A percentile compares a stretch with the other conserved stretches of the same genome.
phyloP scores from a whole-genome alignment of 2,888 invertebrate genomes.

The Drosophila affinis region DNA sequence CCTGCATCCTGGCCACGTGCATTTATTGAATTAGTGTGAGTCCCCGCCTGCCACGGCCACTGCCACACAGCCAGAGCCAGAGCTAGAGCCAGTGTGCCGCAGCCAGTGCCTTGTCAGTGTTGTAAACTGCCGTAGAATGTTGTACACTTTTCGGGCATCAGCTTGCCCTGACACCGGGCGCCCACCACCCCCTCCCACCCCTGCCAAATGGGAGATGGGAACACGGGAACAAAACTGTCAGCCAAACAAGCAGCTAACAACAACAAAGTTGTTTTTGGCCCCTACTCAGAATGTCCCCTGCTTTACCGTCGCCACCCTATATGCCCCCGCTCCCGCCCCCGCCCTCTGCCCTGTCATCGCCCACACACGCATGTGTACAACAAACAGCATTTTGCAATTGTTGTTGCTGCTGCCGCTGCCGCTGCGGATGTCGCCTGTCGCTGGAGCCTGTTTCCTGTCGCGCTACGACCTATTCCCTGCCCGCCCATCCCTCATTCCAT shows the following conservation, averaged over 20 bases:
- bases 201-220: slow-evolving; percentile 1
- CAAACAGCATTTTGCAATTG: slow-evolving; percentile 40
- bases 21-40: slow-evolving; percentile 72
- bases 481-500: slow-evolving; percentile 4
- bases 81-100: not conserved
- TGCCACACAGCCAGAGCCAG: not conserved
- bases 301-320: not conserved
- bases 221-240: slow-evolving; percentile 44
- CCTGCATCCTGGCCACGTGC: slow-evolving; percentile 65
- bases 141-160: slow-evolving; percentile 61
- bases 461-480: slow-evolving; percentile 45
- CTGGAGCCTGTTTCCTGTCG: slow-evolving; percentile 70
- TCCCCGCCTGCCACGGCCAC: slow-evolving; percentile 28
- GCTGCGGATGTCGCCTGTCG: slow-evolving; percentile 51
- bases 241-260: slow-evolving; percentile 36
- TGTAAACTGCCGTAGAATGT: slow-evolving; percentile 64
- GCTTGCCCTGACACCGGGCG: slow-evolving; percentile 55
- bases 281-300: slow-evolving; percentile 29
- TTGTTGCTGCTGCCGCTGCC: slow-evolving; percentile 29
- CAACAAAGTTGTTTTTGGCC: slow-evolving; percentile 33
- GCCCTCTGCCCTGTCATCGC: not conserved
- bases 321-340: not conserved
- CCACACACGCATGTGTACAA: slow-evolving; percentile 43
- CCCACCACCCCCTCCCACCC: not conserved
- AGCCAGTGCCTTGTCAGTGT: slow-evolving; percentile 50